Evolutionary conservation across 2,888 invertebrate genomes (phyloP), one percentile per base, ranked within the genome.

Genomic region (Caenorhabditis sp.): DNA sequence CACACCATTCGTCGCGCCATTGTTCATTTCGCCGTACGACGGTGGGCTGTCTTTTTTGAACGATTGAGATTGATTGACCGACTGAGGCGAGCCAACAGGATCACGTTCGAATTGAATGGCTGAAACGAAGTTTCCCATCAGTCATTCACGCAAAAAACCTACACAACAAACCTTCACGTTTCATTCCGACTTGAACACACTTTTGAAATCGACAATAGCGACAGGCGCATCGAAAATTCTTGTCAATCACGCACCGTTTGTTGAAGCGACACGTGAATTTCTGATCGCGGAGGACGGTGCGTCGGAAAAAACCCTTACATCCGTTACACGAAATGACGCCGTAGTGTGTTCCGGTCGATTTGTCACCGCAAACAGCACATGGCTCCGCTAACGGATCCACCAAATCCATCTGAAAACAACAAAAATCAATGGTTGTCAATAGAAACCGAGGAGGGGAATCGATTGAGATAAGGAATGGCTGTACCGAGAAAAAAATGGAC

Each of bases 281-380:
- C 66, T 88, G 87, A 63, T 84, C 85, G 31, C 88, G 82, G 12
- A 86, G 81, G 31, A 87, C 86, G 12, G 87, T 87, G 27, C 87
- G 77, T 8, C 88, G 84, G 72, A 87, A 87, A 77, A 87, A 87
- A 14, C 87, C 87, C 84, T 87, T 87, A 69, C 86, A 86, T 17
- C 86, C 86, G 57, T 86, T 82, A 68, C 86, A 86, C 17, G 79
- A 81, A 53, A 78, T 77, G n/a, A 78, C 78, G 51, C 82, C 82
- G 62, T 82, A 82, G 58, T 82, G 82, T 23, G 77, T 81, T 21
- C 82, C 82, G 24, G 76, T 79, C 43, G 82, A 81, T 70, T 80
- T 76, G 65, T 84, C 87, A 10, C 85, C 83, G 63, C 87, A 87
- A 50, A 87, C 86, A 10, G 83, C 83, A 57, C 87, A 87, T 21